These are phyloP conservation scores for Nasonia vitripennis DNA, from an alignment of 1,140 invertebrate species.

Conservation along the genomic window DNA sequence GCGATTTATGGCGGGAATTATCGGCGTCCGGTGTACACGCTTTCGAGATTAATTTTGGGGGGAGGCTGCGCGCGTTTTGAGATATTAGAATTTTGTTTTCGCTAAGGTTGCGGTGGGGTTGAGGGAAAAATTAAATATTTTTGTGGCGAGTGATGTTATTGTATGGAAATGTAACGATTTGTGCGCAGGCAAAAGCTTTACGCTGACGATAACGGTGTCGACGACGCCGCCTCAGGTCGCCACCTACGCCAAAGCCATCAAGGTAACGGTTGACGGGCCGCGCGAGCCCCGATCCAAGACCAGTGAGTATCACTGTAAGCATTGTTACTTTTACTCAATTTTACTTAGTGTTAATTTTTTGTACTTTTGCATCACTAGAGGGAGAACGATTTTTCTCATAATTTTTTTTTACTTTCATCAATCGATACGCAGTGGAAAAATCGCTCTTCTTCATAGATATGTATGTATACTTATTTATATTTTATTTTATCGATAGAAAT, in stretches of 20 bases:
- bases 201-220: constrained; percentile 95
- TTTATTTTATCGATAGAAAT: no score
- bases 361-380: not conserved
- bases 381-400: no score
- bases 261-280: constrained; percentile 98
- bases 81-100: not conserved
- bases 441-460: not conserved
- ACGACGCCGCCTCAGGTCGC: constrained; percentile 95
- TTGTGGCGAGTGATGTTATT: no score
- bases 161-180: constrained; percentile 50
- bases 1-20: not conserved
- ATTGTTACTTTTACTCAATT: constrained; percentile 55
- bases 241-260: constrained; percentile 98
- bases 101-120: not conserved
- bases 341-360: not conserved
- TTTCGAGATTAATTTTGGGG: not conserved
- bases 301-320: constrained; percentile 88
- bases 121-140: not conserved
- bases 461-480: not conserved
- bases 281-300: constrained; percentile 97
- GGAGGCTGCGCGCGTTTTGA: not conserved
- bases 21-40: not conserved
- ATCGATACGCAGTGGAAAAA: no score
- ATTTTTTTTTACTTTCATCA: no score
- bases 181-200: constrained; percentile 96